These are phyloP conservation scores for Drosophila kikkawai DNA, from an alignment of 1,140 invertebrate genomes.

Conservation along the genomic window DNA sequence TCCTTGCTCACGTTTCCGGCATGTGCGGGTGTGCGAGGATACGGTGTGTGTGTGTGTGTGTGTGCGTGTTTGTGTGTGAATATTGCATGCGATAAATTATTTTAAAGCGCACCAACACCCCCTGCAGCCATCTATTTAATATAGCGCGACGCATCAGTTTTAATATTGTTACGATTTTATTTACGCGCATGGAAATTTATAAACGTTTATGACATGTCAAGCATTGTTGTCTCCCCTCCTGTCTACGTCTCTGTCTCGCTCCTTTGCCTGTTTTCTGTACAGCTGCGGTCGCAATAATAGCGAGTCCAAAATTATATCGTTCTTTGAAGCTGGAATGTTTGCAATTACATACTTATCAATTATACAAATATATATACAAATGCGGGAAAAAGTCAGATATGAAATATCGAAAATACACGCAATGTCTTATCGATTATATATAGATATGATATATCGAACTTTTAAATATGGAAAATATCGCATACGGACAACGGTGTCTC, in stretches of 20 bases:
- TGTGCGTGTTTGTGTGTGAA: slow-evolving; percentile 46
- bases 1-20: slow-evolving; percentile 41
- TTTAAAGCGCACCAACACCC: slow-evolving; percentile 58
- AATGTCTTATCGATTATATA: no score
- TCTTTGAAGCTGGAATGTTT: neutral
- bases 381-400: no score
- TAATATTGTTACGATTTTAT: slow-evolving; percentile 80
- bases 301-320: no score
- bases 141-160: slow-evolving; percentile 75
- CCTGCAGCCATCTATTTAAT: slow-evolving; percentile 67
- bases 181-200: slow-evolving; percentile 75
- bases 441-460: no score
- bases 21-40: slow-evolving; percentile 9
- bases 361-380: no score
- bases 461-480: no score
- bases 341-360: no score
- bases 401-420: no score
- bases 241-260: neutral
- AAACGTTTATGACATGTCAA: slow-evolving; percentile 75
- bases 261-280: neutral
- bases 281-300: neutral
- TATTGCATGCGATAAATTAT: slow-evolving; percentile 81
- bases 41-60: slow-evolving; percentile 2
- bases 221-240: slow-evolving; percentile 16
- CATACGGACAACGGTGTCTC: no score